These are phyloP conservation scores for Cremastobaeus sp. DNA, from an alignment of 2,888 invertebrate genomes.

Conservation along the genomic window DNA sequence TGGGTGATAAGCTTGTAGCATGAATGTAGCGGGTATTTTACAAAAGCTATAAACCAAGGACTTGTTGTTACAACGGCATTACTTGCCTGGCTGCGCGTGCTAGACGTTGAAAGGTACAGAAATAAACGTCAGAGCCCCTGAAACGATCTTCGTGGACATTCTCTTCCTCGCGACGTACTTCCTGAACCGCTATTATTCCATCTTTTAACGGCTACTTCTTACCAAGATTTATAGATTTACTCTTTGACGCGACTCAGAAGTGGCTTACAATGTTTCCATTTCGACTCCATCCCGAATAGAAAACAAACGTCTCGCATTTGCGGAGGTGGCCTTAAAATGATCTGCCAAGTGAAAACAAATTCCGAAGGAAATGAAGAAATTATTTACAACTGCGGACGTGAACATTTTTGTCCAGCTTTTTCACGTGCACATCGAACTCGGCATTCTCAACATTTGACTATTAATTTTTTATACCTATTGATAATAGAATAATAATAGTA, in stretches of 20 bases:
- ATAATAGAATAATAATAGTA: no score
- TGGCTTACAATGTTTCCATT: slow-evolving; percentile 39
- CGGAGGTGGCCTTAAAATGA: no score
- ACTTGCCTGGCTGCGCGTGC: slow-evolving; percentile 20
- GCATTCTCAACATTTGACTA: no score
- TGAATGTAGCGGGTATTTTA: slow-evolving; percentile 43
- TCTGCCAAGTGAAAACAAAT: not conserved
- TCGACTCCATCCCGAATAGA: slow-evolving; percentile 1
- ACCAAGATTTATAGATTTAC: slow-evolving; percentile 47
- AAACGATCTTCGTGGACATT: slow-evolving; percentile 40
- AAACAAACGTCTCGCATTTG: no score
- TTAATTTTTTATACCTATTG: no score
- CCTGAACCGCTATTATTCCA: slow-evolving; percentile 45
- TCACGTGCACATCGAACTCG: no score
- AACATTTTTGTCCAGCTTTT: no score
- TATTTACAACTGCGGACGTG: no score
- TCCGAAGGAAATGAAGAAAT: not conserved
- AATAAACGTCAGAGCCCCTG: slow-evolving; percentile 50
- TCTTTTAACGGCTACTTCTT: slow-evolving; percentile 51
- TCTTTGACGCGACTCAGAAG: slow-evolving; percentile 28
- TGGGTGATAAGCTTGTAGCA: slow-evolving; percentile 28
- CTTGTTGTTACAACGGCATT: slow-evolving; percentile 29
- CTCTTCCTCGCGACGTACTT: slow-evolving; percentile 39
- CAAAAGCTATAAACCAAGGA: slow-evolving; percentile 49
- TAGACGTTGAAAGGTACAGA: slow-evolving; percentile 31